Conservation (phyloP, 1,140 invertebrate genomes). For the Acyrthosiphon pisum region DNA sequence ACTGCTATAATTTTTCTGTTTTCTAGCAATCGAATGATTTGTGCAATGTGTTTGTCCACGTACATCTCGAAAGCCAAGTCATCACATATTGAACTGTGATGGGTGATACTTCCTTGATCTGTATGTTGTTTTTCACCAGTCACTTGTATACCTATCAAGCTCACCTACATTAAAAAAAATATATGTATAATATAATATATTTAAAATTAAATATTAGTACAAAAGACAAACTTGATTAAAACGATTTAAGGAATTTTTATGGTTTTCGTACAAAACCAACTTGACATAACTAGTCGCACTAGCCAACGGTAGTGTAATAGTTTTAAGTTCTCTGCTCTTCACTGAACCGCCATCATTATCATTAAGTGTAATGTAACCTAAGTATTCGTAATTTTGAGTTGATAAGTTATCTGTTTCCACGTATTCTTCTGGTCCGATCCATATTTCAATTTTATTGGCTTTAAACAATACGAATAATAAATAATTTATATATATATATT, state of each 20-base stretch:
- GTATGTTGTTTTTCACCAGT: conserved; percentile 71
- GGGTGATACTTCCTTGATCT: conserved; percentile 33
- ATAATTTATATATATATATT: not conserved
- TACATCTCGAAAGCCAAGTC: conserved; percentile 98
- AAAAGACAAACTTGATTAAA: conserved; percentile 77
- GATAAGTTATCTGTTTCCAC: conserved; percentile 59
- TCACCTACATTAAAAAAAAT: conserved; percentile 66
- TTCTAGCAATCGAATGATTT: conserved; percentile 86
- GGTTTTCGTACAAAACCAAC: conserved; percentile 82
- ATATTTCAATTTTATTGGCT: conserved; percentile 66
- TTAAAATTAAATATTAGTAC: conserved; percentile 15
- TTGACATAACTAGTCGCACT: conserved; percentile 80
- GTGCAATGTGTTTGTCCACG: conserved; percentile 90
- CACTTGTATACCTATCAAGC: conserved; percentile 77
- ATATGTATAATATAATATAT: not conserved
- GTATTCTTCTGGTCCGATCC: conserved; percentile 65
- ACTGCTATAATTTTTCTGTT: conserved; percentile 85
- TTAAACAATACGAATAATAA: conserved; percentile 35
- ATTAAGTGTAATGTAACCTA: conserved; percentile 82
- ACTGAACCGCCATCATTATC: conserved; percentile 82
- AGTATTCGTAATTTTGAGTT: conserved; percentile 70
- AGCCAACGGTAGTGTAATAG: conserved; percentile 74
- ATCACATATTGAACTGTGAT: conserved; percentile 82
- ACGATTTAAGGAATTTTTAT: conserved; percentile 75
- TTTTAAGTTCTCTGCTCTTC: conserved; percentile 86